These are phyloP conservation scores for Calidris pugnax DNA, from an alignment of 2,113 vertebrate genomes.

Conservation along the genomic window DNA sequence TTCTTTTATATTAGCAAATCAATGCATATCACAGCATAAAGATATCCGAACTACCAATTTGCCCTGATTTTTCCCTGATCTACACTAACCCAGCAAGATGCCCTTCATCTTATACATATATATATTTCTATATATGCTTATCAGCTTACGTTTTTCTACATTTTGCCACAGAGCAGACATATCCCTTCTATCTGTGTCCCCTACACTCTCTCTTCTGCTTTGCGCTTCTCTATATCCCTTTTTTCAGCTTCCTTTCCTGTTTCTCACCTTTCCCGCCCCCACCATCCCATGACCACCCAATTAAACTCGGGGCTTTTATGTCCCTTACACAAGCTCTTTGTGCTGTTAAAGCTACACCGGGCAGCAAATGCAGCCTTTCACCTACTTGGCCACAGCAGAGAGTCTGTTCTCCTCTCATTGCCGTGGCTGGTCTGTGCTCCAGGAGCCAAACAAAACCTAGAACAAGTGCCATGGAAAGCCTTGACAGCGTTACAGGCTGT, in stretches of 20 bases:
- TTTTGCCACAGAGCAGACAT: background rate
- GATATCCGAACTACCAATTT: background rate
- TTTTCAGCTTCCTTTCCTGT: background rate
- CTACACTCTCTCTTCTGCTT: background rate
- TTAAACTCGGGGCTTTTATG: background rate
- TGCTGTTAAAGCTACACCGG: background rate
- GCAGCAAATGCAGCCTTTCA: constrained; percentile 21
- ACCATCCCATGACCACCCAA: background rate
- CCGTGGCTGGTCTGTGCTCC: background rate
- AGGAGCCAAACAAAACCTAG: background rate
- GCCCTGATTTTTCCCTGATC: background rate
- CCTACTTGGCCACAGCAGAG: constrained; percentile 49
- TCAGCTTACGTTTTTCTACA: background rate
- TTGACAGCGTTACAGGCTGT: background rate
- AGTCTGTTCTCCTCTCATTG: background rate
- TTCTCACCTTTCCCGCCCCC: background rate
- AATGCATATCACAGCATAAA: background rate
- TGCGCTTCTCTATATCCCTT: background rate
- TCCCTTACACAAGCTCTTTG: constrained; percentile 48
- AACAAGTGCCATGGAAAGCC: background rate
- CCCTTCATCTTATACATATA: background rate
- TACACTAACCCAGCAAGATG: background rate
- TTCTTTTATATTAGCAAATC: background rate
- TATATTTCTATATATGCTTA: no score
- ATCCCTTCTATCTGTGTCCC: no score